Evolutionary conservation across 2,113 vertebrate genomes (phyloP), one percentile per base, ranked within the genome.

Genomic region (Calidris pygmaea): DNA sequence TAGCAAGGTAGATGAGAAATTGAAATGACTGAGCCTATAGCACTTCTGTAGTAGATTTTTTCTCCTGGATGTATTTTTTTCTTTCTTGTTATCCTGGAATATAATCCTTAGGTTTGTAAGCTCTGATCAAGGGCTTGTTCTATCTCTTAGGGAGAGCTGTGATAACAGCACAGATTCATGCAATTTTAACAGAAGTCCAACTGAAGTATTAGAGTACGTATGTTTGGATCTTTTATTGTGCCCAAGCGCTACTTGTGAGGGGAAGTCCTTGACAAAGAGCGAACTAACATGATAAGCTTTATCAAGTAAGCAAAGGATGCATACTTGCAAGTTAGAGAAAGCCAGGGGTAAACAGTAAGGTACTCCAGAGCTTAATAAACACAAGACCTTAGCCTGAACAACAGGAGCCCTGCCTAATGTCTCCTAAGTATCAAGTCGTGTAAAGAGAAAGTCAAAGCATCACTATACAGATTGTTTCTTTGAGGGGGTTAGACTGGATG

Each of bases 401-500:
- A 4, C 50, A 82, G 78, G 63, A 93, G 19, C 71, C 21, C n/a
- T 93, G 30, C 62, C 87, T 74, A 5, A 3, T 3, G 16, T 74
- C 47, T 93, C 32, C 59, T 55, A 52, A 37, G n/a, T 59, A 24
- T 59, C 32, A 53, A 56, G 62, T 66, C 14, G 7, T 75, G 78
- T 59, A 43, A 74, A 62, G 32, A 93, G 76, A 75, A 92, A 84
- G 83, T 32, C 47, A 73, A 41, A 59, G 88, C 79, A 90, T 78
- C 65, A 60, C 59, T 70, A 3, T 32, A 24, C 50, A 88, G 85
- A 67, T 77, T 55, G 63, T 92, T 93, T 83, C 88, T 60, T 72
- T 27, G 88, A 93, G 79, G 88, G 59, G 35, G 71, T 90, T 96
- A 78, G 73, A 41, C 66, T 93, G 96, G 96, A 95, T 90, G 73